Evolutionary conservation across 2,888 invertebrate species (phyloP).

Genomic region (Metellina segmentata): DNA sequence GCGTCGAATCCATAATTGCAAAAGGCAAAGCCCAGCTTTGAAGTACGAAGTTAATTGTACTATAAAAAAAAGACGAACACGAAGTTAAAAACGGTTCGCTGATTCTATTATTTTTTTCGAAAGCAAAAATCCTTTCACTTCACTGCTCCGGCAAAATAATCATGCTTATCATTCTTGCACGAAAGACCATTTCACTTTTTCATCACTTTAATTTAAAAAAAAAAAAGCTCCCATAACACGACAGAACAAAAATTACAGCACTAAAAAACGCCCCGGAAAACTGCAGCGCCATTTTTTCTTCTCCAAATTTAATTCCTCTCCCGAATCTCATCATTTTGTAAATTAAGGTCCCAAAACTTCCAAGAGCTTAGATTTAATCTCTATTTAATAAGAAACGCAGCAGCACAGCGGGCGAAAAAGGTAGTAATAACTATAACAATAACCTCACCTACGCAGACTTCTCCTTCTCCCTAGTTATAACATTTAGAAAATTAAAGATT

Average conservation of each 20-base stretch:
- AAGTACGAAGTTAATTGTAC: background rate
- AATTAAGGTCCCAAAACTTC: constrained; percentile 49
- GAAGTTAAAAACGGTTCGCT: background rate
- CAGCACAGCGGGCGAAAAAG: too few species aligned
- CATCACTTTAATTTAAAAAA: background rate
- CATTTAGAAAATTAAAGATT: constrained; percentile 10
- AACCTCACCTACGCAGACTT: constrained; percentile 16
- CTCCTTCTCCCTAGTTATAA: background rate
- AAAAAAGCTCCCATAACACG: background rate
- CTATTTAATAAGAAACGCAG: constrained; percentile 54
- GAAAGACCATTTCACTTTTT: too few species aligned
- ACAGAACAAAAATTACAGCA: background rate
- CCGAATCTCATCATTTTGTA: constrained; percentile 18
- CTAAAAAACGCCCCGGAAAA: background rate
- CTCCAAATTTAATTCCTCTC: background rate
- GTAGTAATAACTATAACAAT: constrained; percentile 9
- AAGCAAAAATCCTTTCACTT: background rate
- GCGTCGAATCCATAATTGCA: background rate
- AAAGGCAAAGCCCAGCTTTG: background rate
- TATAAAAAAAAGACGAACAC: background rate
- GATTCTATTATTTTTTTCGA: background rate
- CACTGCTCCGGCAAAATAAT: background rate
- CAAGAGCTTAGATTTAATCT: constrained; percentile 50
- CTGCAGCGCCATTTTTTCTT: background rate
- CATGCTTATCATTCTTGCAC: background rate